Base-by-base conservation (phyloP, 1,140 invertebrate genomes). In the Drosophila athabasca region DNA sequence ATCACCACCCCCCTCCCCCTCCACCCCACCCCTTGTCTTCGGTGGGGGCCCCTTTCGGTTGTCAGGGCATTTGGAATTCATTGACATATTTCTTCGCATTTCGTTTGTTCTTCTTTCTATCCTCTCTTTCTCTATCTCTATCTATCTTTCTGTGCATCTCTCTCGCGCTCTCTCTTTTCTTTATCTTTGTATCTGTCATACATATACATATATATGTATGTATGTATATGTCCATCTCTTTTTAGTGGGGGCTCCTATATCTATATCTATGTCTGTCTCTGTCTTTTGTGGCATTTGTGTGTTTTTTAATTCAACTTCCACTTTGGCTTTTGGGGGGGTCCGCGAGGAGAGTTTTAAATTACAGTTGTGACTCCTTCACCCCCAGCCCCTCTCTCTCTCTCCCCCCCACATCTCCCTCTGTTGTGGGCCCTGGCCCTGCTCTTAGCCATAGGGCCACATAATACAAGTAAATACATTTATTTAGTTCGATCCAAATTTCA, bases 391-490 rank as follows among this genome's bases (percentile, higher is more conserved):
- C 3, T 26, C 44, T 15, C 4, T 8, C 35, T 8, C n/a, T 8
- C 39, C 3, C 8, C 39, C 3, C 19, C 6, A 6, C 8, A 29
- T 11, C 41, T 7, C 22, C n/a, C 29, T n/a, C 39, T 43, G n/a
- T 59, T 50, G 29, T 46, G 71, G 24, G 3, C 5, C 24, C 24
- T 26, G 24, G 3, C 17, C 17, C 17, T 19, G 17, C 17, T 19
- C 17, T 19, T 19, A 19, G 17, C 24, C 24, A 26, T 26, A 26
- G 62, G 49, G 61, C 49, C 65, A 70, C 54, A 66, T 65, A 53
- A 72, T 61, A 78, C 65, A 87, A 78, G 82, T 81, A 87, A 87
- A 81, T 87, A 85, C 74, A 87, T 85, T 87, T 87, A 85, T 87
- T 87, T 87, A 85, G 82, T 85, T 85, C 81, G 81, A 85, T 85